Evolutionary conservation across 23 tunicate genomes (phyloP).

Genomic region (Ascidia mentula): DNA sequence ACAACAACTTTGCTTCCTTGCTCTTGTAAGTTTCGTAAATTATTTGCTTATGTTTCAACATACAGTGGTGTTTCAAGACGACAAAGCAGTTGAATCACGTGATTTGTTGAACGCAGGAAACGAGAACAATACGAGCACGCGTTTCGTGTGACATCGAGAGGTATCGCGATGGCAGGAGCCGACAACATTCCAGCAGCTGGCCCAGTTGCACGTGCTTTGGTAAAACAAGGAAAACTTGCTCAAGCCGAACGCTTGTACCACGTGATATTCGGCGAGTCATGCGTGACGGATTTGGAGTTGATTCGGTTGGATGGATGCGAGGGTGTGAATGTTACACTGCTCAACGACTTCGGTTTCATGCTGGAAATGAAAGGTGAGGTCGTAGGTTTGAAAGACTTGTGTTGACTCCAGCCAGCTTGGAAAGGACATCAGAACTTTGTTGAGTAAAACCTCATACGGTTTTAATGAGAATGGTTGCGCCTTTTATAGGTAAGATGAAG

Average conservation of each 20-base stretch:
- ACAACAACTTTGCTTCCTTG: conserved; percentile 38
- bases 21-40: conserved; percentile 1
- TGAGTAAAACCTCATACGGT: too few relatives aligned
- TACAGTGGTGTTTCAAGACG: background rate
- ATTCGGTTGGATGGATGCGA: background rate
- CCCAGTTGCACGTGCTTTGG: conserved; percentile 1
- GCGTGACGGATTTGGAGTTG: background rate
- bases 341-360: background rate
- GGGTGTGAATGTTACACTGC: background rate
- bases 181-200: background rate
- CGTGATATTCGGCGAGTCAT: background rate
- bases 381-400: background rate
- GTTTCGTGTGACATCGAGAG: background rate
- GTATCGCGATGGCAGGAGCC: background rate
- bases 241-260: conserved; percentile 13
- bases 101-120: background rate
- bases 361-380: background rate
- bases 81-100: background rate
- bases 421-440: background rate
- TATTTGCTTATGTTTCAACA: background rate
- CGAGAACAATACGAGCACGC: background rate
- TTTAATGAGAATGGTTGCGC: background rate
- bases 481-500: background rate
- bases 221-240: background rate
- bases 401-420: background rate